These are phyloP conservation scores for Leptocoma aspasia DNA, from an alignment of 2,113 vertebrate genomes.

Conservation along the genomic window DNA sequence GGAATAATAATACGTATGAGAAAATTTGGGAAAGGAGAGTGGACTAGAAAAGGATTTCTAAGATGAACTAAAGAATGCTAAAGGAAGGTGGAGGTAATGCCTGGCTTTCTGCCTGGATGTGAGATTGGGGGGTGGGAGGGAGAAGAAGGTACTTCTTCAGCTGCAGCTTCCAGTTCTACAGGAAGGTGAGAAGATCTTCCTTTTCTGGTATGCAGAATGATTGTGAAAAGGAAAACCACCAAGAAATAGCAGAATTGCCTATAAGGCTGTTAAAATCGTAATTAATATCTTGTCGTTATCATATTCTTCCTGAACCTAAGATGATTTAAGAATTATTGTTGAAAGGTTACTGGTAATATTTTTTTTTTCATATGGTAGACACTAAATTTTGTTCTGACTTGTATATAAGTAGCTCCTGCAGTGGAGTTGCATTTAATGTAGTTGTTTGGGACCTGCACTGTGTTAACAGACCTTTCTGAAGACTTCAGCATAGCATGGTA, in stretches of 20 bases:
- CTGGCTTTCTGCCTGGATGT: background rate
- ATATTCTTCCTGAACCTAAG: background rate
- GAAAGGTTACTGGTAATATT: background rate
- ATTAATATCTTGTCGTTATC: background rate
- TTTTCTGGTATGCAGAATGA: background rate
- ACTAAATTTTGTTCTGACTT: background rate
- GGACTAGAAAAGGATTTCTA: background rate
- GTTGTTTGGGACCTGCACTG: background rate
- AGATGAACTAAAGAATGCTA: background rate
- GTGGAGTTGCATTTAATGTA: background rate
- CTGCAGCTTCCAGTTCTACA: background rate
- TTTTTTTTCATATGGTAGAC: background rate
- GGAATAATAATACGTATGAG: background rate
- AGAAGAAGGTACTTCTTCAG: background rate
- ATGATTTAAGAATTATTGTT: background rate
- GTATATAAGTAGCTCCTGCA: background rate
- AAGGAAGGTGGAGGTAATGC: background rate
- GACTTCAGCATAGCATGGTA: background rate
- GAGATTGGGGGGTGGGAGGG: background rate
- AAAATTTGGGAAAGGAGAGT: background rate
- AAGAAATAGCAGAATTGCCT: background rate
- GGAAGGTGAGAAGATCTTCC: background rate
- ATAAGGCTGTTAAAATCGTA: background rate
- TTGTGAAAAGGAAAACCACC: background rate
- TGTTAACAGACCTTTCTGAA: background rate